Evolutionary conservation across 2,113 vertebrate genomes (phyloP).

Genomic region (Sylvilagus bachmani): DNA sequence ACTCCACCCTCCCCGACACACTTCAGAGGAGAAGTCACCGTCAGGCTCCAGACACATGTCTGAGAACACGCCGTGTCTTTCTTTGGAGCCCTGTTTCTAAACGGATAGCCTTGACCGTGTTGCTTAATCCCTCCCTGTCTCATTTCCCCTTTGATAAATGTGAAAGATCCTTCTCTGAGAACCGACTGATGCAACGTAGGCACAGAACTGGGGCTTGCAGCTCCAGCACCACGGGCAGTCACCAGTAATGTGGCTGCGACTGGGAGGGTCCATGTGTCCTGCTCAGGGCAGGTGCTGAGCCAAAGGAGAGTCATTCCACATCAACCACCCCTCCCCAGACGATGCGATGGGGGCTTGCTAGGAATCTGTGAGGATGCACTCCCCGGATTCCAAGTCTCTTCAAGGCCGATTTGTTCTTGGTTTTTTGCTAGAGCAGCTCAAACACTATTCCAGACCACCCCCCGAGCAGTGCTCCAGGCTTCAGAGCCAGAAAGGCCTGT

Average conservation of each 20-base stretch:
- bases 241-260: neutral
- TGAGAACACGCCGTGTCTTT: neutral
- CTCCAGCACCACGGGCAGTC: too few relatives aligned
- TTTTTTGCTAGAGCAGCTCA: neutral
- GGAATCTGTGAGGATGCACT: fast-evolving
- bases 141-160: neutral
- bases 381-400: neutral
- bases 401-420: neutral
- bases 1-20: fast-evolving
- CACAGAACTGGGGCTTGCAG: neutral
- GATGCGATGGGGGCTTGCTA: neutral
- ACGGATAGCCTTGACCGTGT: neutral
- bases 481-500: neutral
- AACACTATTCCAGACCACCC: fast-evolving
- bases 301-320: neutral
- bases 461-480: fast-evolving
- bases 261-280: neutral
- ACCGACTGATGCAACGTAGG: neutral
- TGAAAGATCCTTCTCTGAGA: neutral
- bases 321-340: neutral
- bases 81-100: constrained; percentile 38
- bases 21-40: neutral
- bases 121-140: neutral
- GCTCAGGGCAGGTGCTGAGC: neutral
- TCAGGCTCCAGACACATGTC: fast-evolving